Evolutionary conservation across 2,797 vertebrate genomes (phyloP).

Genomic region (Melanotaenia trifasciata): DNA sequence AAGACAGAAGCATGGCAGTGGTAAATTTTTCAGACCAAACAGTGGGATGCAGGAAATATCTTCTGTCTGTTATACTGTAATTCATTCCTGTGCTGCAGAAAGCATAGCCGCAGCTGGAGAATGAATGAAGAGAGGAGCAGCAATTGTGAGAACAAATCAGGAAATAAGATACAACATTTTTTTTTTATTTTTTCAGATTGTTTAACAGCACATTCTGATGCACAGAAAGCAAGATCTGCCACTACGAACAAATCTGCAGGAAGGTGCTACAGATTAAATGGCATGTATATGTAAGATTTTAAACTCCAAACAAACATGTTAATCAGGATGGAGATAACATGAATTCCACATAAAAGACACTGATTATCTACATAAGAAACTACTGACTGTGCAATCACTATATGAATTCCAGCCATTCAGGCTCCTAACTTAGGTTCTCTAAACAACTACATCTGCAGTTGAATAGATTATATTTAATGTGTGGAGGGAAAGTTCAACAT

Average conservation of each 20-base stretch:
- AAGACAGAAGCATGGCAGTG: too few species aligned
- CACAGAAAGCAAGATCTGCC: neutral
- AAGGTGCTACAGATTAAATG: neutral
- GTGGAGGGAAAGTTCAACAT: neutral
- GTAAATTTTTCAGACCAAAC: too few species aligned
- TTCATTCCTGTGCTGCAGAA: neutral
- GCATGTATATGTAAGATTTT: neutral
- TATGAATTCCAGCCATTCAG: neutral
- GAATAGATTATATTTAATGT: too few species aligned
- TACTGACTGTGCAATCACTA: neutral
- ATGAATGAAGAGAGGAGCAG: neutral
- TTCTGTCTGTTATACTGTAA: neutral
- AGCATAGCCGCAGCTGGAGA: neutral
- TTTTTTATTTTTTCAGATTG: neutral
- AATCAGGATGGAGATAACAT: neutral
- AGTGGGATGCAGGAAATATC: too few species aligned
- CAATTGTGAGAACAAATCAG: neutral
- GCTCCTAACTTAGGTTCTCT: neutral
- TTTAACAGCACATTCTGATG: constrained; percentile 1
- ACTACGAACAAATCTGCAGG: too few species aligned
- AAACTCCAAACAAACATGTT: neutral
- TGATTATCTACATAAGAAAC: neutral
- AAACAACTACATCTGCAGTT: neutral
- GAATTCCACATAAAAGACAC: neutral
- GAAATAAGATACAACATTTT: neutral